Evolutionary conservation across 2,797 vertebrate genomes (phyloP).

Genomic region (Pachyuromys duprasi): DNA sequence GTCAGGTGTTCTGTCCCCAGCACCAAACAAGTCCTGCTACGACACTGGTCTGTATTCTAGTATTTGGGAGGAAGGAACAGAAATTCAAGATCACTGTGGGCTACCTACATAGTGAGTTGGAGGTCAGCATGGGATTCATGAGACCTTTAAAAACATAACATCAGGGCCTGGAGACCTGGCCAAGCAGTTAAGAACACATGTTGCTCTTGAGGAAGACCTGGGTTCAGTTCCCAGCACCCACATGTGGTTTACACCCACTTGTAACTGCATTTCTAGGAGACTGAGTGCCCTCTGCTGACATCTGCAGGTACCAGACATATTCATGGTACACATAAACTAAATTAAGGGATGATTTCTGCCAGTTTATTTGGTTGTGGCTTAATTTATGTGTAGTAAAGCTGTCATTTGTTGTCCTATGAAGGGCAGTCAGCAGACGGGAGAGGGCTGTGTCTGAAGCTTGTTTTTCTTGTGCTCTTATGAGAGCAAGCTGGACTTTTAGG

Average conservation of each 20-base stretch:
- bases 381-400: neutral
- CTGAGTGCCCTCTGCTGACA: neutral
- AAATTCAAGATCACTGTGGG: neutral
- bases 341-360: neutral
- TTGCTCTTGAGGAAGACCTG: neutral
- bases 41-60: neutral
- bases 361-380: neutral
- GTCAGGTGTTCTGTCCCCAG: neutral
- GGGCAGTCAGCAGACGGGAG: neutral
- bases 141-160: neutral
- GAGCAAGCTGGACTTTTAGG: neutral
- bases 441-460: neutral
- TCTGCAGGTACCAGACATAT: neutral
- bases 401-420: neutral
- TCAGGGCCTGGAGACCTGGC: neutral
- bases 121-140: neutral
- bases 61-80: neutral
- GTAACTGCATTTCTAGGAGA: neutral
- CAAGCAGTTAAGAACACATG: neutral
- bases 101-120: neutral
- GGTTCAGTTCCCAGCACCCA: neutral
- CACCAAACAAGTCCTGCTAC: too few relatives aligned
- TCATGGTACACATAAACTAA: neutral
- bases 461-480: neutral
- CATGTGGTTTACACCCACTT: neutral